Base-by-base conservation (phyloP, 2,888 invertebrate species). In the Diadegma fenestrale region DNA sequence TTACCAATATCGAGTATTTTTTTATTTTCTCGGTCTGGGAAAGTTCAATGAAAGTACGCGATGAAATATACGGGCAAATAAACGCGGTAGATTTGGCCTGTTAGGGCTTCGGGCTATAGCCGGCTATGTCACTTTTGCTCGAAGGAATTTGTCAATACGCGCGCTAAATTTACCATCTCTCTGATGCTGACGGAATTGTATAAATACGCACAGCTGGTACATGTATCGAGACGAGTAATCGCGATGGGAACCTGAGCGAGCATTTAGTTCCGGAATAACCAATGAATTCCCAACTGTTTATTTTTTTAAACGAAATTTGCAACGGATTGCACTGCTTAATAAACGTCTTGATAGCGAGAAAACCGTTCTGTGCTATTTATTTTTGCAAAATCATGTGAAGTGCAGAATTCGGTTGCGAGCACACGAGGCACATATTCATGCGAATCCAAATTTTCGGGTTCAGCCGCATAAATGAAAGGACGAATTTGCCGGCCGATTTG, bases 101-200 rank as follows among this genome's bases (percentile, higher is more conserved):
- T 4, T 48, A 45, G 41, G 45, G n/a, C 48, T 66, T 41, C 75
- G 26, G 77, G 66, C 84, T 61, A 66, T 54, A 17, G 33, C 71
- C 82, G 85, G 87, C 84, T 86, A 89, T 89, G 88, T 84, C 85
- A 86, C 86, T 88, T 90, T 89, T 87, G 90, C 89, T 87, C 87
- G 85, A 87, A 88, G 90, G 88, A 88, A 89, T 88, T 87, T 86
- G 89, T 89, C 90, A 91, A 90, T 88, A 90, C 87, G 85, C 87
- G 85, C 68, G 72, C 73, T 43, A 88, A 87, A 88, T 88, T 86
- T 68, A 73, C 78, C 76, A 73, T 82, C 81, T 84, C 79, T 79
- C 79, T 73, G 80, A 85, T 73, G 72, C 58, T 61, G 61, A 72
- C 80, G 37, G 61, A 72, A 76, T 61, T 61, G 72, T 77, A 76